Percentiles rank a stretch among this genome's conserved stretches.
Evolutionary conservation across 2,797 vertebrate genomes (phyloP).

Genomic region (Enteromius thamalakanensis): DNA sequence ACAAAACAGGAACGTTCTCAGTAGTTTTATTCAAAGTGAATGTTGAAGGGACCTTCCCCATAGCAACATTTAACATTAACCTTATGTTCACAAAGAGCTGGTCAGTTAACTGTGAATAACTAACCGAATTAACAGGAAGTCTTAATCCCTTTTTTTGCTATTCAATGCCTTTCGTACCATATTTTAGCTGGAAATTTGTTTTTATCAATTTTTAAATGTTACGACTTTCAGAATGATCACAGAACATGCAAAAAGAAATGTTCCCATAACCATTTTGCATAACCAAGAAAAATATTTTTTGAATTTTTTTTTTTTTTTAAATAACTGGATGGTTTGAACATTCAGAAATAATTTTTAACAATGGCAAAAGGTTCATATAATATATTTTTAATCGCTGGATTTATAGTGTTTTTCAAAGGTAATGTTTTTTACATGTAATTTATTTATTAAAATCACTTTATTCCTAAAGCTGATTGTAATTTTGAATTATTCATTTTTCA

Average conservation of each 20-base stretch:
- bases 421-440: too few relatives aligned
- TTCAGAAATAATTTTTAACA: not conserved
- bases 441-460: not conserved
- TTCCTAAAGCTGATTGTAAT: not conserved
- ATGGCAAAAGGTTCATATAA: not conserved
- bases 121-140: not conserved
- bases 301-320: too few relatives aligned
- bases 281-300: not conserved
- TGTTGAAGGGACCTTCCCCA: not conserved
- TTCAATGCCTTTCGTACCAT: too few relatives aligned
- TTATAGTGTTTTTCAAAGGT: too few relatives aligned
- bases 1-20: not conserved
- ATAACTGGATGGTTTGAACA: not conserved
- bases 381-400: not conserved
- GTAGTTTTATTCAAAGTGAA: not conserved
- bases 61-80: not conserved
- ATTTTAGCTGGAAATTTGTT: too few relatives aligned
- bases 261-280: not conserved
- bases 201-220: not conserved
- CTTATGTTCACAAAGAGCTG: not conserved
- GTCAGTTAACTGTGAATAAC: not conserved
- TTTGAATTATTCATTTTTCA: too few relatives aligned
- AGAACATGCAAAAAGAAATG: not conserved
- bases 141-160: not conserved
- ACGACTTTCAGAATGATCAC: not conserved